These are phyloP conservation scores for Andricus grossulariae DNA, from an alignment of 1,140 invertebrate species.

Conservation along the genomic window DNA sequence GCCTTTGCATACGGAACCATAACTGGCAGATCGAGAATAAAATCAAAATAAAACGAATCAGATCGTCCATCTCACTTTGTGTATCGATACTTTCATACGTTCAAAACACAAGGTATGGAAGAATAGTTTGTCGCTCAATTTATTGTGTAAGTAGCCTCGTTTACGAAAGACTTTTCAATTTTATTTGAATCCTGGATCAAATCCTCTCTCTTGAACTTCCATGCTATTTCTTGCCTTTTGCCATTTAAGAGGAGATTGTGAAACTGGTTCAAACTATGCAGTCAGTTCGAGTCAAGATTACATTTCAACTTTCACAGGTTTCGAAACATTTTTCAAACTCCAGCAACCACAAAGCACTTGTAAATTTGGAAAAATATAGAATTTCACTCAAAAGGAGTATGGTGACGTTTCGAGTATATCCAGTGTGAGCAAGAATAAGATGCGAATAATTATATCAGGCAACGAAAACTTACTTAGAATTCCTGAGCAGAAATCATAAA, in stretches of 20 bases:
- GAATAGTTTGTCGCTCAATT: constrained; percentile 66
- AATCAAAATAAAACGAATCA: constrained; percentile 5
- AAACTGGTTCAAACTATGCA: constrained; percentile 66
- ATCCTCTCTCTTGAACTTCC: constrained; percentile 35
- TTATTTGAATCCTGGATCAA: constrained; percentile 64
- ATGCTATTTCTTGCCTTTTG: background rate
- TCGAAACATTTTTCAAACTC: background rate
- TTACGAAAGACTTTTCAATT: constrained; percentile 64
- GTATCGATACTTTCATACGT: constrained; percentile 14
- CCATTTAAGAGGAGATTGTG: constrained; percentile 45
- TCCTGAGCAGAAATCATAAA: background rate
- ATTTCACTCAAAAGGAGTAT: background rate
- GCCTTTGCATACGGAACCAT: background rate
- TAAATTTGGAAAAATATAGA: background rate
- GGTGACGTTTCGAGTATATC: background rate
- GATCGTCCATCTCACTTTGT: background rate
- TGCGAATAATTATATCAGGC: background rate
- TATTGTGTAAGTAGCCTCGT: constrained; percentile 70
- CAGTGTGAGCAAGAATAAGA: background rate
- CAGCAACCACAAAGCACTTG: background rate
- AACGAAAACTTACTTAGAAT: background rate
- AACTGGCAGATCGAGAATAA: constrained; percentile 18
- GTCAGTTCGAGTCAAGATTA: constrained; percentile 7
- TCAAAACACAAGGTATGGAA: background rate
- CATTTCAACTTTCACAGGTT: constrained; percentile 13